A percentile compares a stretch with the other conserved stretches of the same genome.
These are phyloP conservation scores for Drosophila putrida DNA, from an alignment of 2,888 invertebrate genomes.

Conservation along the genomic window DNA sequence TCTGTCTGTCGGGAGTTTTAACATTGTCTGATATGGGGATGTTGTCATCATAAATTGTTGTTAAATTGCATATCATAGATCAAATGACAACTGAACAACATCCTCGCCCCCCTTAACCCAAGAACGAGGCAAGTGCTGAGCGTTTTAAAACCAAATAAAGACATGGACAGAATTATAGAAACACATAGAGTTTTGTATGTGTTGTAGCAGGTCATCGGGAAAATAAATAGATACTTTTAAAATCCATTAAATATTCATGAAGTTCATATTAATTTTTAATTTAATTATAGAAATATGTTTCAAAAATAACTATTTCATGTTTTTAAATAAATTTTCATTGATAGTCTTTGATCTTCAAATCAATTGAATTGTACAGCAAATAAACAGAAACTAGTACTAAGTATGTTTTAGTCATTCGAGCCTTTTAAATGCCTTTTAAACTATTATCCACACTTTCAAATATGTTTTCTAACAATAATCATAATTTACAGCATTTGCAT, in stretches of 20 bases:
- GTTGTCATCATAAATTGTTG: constrained; percentile 66
- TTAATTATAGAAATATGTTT: too few relatives aligned
- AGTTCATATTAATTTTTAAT: too few relatives aligned
- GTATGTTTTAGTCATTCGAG: too few relatives aligned
- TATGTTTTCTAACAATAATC: not conserved
- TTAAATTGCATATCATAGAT: constrained; percentile 72
- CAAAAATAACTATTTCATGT: too few relatives aligned
- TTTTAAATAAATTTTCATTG: too few relatives aligned
- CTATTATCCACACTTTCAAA: not conserved
- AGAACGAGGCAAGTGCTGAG: not conserved
- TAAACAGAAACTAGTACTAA: too few relatives aligned
- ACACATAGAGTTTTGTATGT: not conserved
- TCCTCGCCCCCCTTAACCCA: constrained; percentile 6
- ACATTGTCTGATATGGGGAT: constrained; percentile 25
- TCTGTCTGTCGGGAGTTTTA: constrained; percentile 25
- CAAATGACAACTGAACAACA: constrained; percentile 49
- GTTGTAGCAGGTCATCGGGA: too few relatives aligned
- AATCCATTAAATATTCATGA: too few relatives aligned
- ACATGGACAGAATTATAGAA: not conserved
- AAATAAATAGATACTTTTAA: too few relatives aligned
- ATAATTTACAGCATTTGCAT: not conserved
- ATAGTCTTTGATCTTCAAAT: too few relatives aligned
- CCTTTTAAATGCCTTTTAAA: too few relatives aligned
- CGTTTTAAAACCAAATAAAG: not conserved
- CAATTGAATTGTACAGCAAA: too few relatives aligned